Base-by-base conservation (phyloP, 2,797 vertebrate genomes). In the Fratercula arctica region DNA sequence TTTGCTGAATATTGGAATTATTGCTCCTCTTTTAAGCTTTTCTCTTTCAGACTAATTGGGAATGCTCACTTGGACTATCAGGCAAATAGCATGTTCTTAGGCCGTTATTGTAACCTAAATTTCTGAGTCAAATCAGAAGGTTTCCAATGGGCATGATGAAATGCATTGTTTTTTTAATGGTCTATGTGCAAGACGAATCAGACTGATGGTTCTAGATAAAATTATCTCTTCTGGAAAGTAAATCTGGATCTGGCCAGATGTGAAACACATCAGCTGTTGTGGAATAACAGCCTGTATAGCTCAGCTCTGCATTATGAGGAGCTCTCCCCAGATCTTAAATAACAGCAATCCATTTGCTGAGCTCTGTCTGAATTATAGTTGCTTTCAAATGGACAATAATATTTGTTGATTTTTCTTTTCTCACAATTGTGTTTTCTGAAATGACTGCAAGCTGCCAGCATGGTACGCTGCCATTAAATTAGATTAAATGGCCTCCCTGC, bases 331-430 rank as follows among this genome's bases (percentile, higher is more conserved):
- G 10, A 73, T 53, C 66, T 56, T 78, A 93, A 97, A 97, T 90
- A 95, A 81, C 67, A 87, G 18, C 87, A 96, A 92, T 93, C 89
- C 94, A 88, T 94, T 98, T 95, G 87, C 68, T 95, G 91, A 93
- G 61, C 46, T 94, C 93, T 86, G 69, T 85, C 82, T 96, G 96
- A 97, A 96, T 96, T 97, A 91, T 13, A 94, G 88, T 28, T 96
- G 41, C 69, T 95, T 93, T 96, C 86, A 95, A 96, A 93, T 46
- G 89, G 90, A 97, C 95, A 97, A 75, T 91, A 91, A 61, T 95
- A 96, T 96, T 97, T 97, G 93, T 73, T 95, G 91, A 93, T 89
- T 90, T 95, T 90, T 97, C 90, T 91, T 77, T 94, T 94, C 57
- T 93, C 91, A 73, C 90, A 92, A 74, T 87, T 77, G 21, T 87